Evolutionary conservation across 2,797 vertebrate species (phyloP).

Genomic region (Esox lucius): DNA sequence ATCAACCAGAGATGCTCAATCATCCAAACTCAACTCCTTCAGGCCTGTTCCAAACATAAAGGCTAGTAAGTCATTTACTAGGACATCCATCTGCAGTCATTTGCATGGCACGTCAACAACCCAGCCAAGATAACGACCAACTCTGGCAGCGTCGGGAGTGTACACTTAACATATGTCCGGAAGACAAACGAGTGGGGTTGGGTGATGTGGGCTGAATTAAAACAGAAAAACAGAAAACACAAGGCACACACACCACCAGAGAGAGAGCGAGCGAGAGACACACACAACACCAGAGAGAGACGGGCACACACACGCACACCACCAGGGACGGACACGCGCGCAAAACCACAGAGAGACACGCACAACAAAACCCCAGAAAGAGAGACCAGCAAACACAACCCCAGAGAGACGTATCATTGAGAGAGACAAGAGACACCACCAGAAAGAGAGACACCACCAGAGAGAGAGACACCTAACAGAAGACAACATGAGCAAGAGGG

Average conservation of each 20-base stretch:
- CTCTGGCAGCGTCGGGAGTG: slow-evolving; percentile 17
- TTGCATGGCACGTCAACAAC: slow-evolving; percentile 35
- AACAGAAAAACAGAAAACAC: not conserved
- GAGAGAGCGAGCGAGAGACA: not conserved
- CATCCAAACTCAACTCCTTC: slow-evolving; percentile 41
- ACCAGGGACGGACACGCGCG: no score
- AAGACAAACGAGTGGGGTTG: slow-evolving; percentile 24
- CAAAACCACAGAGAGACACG: no score
- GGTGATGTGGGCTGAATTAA: slow-evolving; percentile 10
- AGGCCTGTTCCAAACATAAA: slow-evolving; percentile 36
- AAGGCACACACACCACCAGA: no score
- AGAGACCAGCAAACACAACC: no score
- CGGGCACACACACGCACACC: no score
- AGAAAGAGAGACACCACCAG: not conserved
- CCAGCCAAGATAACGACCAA: slow-evolving; percentile 28
- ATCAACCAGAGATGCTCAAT: slow-evolving; percentile 48
- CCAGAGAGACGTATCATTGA: no score
- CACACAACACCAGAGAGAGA: not conserved
- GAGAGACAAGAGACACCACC: not conserved
- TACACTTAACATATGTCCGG: slow-evolving; percentile 32
- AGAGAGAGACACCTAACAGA: not conserved
- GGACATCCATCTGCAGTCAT: slow-evolving; percentile 27
- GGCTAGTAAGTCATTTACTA: slow-evolving; percentile 45
- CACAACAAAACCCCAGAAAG: no score
- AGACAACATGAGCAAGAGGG: not conserved